A percentile compares a stretch with the other conserved stretches of the same genome.
phyloP scores from a whole-genome alignment of 1,140 invertebrate genomes.

The Drosophila varians region DNA sequence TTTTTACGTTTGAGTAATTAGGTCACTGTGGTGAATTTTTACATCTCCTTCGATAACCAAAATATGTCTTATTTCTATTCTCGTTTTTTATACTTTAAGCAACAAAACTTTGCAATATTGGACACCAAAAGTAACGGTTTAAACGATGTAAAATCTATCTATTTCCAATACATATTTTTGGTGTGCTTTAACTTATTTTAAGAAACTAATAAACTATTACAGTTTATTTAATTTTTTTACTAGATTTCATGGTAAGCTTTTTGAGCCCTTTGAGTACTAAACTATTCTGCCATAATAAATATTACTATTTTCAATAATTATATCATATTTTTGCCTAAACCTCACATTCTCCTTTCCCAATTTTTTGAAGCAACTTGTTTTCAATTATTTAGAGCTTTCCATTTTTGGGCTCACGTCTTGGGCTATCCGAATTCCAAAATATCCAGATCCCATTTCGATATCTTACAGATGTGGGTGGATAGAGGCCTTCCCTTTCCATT shows the following conservation, averaged over 20 bases:
- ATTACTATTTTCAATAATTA: neutral
- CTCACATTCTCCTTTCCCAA: neutral
- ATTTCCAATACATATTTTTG: too few relatives aligned
- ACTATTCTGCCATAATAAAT: neutral
- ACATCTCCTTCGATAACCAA: neutral
- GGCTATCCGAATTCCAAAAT: slow-evolving; percentile 15
- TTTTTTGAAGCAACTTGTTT: neutral
- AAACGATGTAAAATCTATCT: too few relatives aligned
- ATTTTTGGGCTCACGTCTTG: neutral
- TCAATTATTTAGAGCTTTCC: slow-evolving; percentile 2
- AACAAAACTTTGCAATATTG: neutral
- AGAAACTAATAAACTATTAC: too few relatives aligned
- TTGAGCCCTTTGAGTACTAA: too few relatives aligned
- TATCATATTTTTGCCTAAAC: neutral
- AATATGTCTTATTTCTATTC: neutral
- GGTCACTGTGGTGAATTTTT: slow-evolving; percentile 15
- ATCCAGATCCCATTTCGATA: slow-evolving; percentile 12
- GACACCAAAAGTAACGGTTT: neutral
- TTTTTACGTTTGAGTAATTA: slow-evolving; percentile 27
- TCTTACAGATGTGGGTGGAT: slow-evolving; percentile 14
- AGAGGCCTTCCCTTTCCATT: neutral
- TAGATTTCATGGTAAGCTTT: too few relatives aligned
- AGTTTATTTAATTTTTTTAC: too few relatives aligned
- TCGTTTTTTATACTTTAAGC: neutral
- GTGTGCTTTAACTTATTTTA: neutral